Evolutionary conservation across 2,888 invertebrate species (phyloP).

Genomic region (Lepidochitona cinerea): DNA sequence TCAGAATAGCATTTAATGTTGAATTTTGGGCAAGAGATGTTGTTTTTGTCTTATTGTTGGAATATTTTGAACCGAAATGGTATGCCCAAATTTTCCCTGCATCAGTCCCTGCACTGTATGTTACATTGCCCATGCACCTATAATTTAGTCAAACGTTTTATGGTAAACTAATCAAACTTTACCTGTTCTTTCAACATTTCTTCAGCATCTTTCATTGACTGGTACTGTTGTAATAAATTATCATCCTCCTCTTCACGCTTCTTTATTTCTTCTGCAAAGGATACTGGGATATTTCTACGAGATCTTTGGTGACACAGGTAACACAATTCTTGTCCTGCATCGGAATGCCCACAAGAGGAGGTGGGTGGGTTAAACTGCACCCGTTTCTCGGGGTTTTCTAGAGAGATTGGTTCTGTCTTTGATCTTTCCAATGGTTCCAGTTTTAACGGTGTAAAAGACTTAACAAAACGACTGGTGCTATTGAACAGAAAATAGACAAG

Average conservation of each 20-base stretch:
- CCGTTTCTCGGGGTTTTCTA: slow-evolving; percentile 25
- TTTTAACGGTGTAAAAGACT: slow-evolving; percentile 27
- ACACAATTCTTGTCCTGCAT: slow-evolving; percentile 71
- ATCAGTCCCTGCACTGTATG: no score
- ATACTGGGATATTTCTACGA: slow-evolving; percentile 67
- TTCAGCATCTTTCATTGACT: slow-evolving; percentile 68
- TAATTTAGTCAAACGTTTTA: no score
- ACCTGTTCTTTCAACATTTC: slow-evolving; percentile 63
- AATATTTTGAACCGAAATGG: no score
- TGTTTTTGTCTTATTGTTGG: no score
- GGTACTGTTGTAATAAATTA: slow-evolving; percentile 66
- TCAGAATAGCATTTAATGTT: no score
- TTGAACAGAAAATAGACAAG: not conserved
- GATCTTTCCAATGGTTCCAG: slow-evolving; percentile 49
- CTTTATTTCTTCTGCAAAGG: slow-evolving; percentile 63
- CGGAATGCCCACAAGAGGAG: slow-evolving; percentile 59
- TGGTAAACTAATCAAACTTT: no score
- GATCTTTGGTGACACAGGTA: slow-evolving; percentile 71
- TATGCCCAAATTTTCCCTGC: no score
- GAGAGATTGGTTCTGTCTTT: slow-evolving; percentile 38
- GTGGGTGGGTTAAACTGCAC: slow-evolving; percentile 1
- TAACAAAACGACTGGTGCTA: not conserved
- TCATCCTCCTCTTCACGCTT: slow-evolving; percentile 67
- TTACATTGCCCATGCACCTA: no score
- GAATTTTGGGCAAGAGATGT: no score